phyloP scores from a whole-genome alignment of 2,888 invertebrate species.

The Eupithecia vulgata region DNA sequence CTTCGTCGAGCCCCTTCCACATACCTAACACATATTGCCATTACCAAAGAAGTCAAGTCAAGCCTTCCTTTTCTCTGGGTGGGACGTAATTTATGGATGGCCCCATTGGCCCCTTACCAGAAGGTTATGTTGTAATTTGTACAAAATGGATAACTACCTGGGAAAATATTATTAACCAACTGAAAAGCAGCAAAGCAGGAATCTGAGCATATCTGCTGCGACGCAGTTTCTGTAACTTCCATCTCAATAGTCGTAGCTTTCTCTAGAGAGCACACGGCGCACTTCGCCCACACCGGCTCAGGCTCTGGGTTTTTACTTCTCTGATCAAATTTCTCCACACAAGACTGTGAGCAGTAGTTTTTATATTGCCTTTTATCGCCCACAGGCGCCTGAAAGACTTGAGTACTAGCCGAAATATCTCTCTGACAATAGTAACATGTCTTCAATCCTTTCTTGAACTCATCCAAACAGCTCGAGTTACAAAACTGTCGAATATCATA shows the following conservation, averaged over 20 bases:
- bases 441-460: constrained; percentile 94
- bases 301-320: constrained; percentile 87
- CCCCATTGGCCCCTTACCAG: too few relatives aligned
- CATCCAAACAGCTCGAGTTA: constrained; percentile 92
- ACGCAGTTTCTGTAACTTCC: constrained; percentile 85
- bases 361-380: constrained; percentile 95
- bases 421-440: constrained; percentile 97
- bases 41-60: too few relatives aligned
- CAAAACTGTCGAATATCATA: constrained; percentile 97
- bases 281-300: constrained; percentile 85
- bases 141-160: constrained; percentile 71
- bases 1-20: too few relatives aligned
- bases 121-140: too few relatives aligned
- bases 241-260: constrained; percentile 92
- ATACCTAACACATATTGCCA: too few relatives aligned
- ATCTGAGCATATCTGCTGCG: constrained; percentile 92
- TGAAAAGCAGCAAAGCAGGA: constrained; percentile 97
- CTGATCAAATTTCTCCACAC: constrained; percentile 90
- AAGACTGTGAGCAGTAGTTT: constrained; percentile 87
- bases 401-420: constrained; percentile 90
- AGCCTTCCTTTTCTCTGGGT: too few relatives aligned
- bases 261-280: constrained; percentile 92
- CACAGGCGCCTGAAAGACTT: constrained; percentile 93
- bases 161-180: constrained; percentile 94
- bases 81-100: too few relatives aligned